Conservation (phyloP, 2,113 vertebrate species). For the Lipophrys pholis region DNA sequence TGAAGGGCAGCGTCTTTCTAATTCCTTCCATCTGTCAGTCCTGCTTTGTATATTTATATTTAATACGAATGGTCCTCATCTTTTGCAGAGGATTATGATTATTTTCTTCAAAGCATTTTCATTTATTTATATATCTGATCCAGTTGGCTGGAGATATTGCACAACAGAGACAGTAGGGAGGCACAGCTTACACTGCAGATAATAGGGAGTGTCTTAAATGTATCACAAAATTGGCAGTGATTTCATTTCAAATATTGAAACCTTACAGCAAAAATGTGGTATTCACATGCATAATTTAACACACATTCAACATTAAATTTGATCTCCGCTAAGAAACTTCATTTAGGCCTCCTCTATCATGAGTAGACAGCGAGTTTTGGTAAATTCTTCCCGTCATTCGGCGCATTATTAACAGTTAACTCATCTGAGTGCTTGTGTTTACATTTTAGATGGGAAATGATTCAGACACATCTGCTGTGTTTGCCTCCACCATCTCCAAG, state of each 20-base stretch:
- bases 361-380: neutral
- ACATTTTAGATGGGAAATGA: conserved; percentile 85
- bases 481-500: conserved; percentile 84
- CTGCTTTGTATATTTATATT: conserved; percentile 25
- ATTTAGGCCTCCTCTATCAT: neutral
- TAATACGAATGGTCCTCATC: conserved; percentile 28
- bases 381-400: neutral
- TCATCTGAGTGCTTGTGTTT: neutral
- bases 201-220: neutral
- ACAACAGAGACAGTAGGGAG: neutral
- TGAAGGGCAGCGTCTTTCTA: conserved; percentile 15
- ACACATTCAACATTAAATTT: neutral
- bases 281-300: neutral
- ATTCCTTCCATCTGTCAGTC: conserved; percentile 47
- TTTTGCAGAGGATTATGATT: conserved; percentile 43
- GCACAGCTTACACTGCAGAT: neutral
- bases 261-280: neutral
- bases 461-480: conserved; percentile 75
- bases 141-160: neutral
- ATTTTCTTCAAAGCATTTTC: conserved; percentile 22
- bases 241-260: neutral
- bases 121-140: conserved; percentile 31
- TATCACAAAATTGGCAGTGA: neutral
- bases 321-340: neutral
- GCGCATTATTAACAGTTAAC: neutral